Evolutionary conservation across 1,140 invertebrate species (phyloP).

Genomic region (Ganaspis sp.): DNA sequence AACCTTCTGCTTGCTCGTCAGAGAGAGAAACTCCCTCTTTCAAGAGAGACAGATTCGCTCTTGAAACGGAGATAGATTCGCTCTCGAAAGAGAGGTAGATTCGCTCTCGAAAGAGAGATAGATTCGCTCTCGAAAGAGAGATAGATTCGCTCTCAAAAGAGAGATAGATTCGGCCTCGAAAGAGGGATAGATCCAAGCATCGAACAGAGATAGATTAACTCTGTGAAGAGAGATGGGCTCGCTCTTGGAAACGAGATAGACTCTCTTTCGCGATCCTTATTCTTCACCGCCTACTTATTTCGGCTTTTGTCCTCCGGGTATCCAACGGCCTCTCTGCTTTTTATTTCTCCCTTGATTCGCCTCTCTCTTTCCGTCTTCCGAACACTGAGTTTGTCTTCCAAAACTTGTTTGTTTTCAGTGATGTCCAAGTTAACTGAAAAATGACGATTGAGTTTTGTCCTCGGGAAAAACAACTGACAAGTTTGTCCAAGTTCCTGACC

Average conservation of each 20-base stretch:
- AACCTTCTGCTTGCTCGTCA: constrained; percentile 25
- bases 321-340: constrained; percentile 15
- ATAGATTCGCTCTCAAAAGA: not conserved
- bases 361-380: not conserved
- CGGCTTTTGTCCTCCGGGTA: constrained; percentile 29
- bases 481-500: constrained; percentile 23
- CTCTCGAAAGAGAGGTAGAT: not conserved
- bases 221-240: not conserved
- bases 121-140: not conserved
- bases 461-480: not conserved
- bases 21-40: not conserved
- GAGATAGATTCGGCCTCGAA: not conserved
- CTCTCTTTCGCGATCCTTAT: not conserved
- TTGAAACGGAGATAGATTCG: not conserved
- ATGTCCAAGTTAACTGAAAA: constrained; percentile 7
- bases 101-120: not conserved
- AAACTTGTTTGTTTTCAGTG: constrained; percentile 17
- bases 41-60: not conserved
- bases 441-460: constrained; percentile 12
- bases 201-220: too few relatives aligned
- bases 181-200: not conserved
- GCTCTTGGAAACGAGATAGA: too few relatives aligned
- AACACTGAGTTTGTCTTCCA: not conserved
- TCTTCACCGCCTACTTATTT: constrained; percentile 23
- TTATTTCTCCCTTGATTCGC: not conserved